Evolutionary conservation across 2,797 vertebrate genomes (phyloP).

Genomic region (Acanthurus leucopareius): DNA sequence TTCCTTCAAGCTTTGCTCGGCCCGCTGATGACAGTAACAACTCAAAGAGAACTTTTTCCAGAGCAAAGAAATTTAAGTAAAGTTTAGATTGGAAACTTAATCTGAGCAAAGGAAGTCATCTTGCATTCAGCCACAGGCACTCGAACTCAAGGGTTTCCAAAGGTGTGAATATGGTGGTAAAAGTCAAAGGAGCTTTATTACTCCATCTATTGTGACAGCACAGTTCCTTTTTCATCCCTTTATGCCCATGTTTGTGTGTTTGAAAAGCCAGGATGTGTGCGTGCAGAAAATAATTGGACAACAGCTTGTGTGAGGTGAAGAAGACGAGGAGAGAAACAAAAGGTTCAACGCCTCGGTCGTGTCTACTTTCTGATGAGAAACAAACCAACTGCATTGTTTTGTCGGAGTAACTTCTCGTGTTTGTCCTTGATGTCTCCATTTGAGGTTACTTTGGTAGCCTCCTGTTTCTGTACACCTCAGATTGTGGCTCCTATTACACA

Average conservation of each 20-base stretch:
- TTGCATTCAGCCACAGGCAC: constrained; percentile 2
- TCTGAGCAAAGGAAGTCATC: neutral
- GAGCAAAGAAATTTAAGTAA: neutral
- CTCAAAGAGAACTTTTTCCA: neutral
- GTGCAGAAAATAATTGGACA: constrained; percentile 43
- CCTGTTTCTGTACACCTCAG: constrained; percentile 18
- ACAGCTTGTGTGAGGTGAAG: constrained; percentile 11
- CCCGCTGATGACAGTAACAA: constrained; percentile 1
- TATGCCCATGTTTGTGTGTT: neutral
- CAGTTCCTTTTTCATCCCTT: neutral
- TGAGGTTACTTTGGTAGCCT: neutral
- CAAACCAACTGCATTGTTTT: constrained; percentile 28
- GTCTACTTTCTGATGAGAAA: constrained; percentile 36
- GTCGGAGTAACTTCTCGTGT: constrained; percentile 5
- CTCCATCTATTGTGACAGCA: constrained; percentile 12
- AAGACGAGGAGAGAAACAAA: constrained; percentile 7
- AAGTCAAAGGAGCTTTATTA: neutral
- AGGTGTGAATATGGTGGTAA: neutral
- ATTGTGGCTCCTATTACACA: constrained; percentile 27
- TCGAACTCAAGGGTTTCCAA: neutral
- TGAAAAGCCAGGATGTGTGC: neutral
- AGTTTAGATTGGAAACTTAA: constrained; percentile 12
- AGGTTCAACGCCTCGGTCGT: constrained; percentile 14
- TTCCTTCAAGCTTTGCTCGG: constrained; percentile 26
- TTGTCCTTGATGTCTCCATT: constrained; percentile 26